Base-by-base conservation (phyloP, 2,113 vertebrate species). In the Gymnarchus niloticus region DNA sequence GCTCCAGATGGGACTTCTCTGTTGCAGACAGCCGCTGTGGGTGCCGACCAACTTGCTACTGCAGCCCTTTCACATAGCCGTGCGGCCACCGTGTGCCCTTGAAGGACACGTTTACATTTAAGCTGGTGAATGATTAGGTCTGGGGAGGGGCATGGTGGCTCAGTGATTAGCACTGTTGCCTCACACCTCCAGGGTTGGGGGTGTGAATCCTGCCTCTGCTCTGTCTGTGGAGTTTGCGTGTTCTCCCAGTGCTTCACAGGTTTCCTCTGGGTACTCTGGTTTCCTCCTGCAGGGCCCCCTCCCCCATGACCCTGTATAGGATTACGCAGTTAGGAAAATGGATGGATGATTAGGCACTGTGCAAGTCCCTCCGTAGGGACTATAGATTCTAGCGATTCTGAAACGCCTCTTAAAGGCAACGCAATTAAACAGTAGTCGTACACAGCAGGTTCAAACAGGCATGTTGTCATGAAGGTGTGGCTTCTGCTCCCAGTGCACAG, bases 101-200 rank as follows among this genome's bases (percentile, higher is more conserved):
- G 65, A 73, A 73, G 65, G 65, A 73, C 65, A 73, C 5, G 41
- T 73, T 37, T 25, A 73, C 5, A 73, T 73, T 37, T 25, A 84
- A 81, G 69, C 85, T 52, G 65, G 21, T 69, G 46, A 86, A 89
- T 65, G 59, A 37, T 33, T 37, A 37, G 3, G 37, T 33, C 28
- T 14, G 14, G 61, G n/a, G n/a, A n/a, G n/a, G n/a, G n/a, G n/a
- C n/a, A n/a, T n/a, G n/a, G n/a, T n/a, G n/a, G n/a, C n/a, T n/a
- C n/a, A n/a, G n/a, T n/a, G n/a, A n/a, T n/a, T n/a, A n/a, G n/a
- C n/a, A n/a, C n/a, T n/a, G n/a, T n/a, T n/a, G n/a, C n/a, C n/a
- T n/a, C n/a, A n/a, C n/a, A n/a, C n/a, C n/a, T n/a, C n/a, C n/a
- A n/a, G n/a, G n/a, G n/a, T n/a, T n/a, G n/a, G n/a, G n/a, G n/a